Evolutionary conservation across 2,888 invertebrate species (phyloP).

Genomic region (Metopia argyrocephala): DNA sequence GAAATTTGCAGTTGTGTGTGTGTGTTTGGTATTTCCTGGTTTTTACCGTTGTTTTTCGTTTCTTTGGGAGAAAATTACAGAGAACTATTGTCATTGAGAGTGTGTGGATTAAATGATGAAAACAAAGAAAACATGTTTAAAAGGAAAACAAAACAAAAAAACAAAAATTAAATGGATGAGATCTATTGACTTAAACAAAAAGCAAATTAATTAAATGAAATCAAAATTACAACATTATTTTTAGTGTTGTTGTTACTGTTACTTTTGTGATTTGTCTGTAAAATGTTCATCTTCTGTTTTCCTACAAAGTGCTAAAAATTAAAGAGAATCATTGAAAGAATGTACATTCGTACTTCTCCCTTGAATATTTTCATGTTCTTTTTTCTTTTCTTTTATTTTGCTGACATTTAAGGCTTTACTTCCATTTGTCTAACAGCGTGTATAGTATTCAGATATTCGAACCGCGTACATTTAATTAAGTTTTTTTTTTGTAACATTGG

Average conservation of each 20-base stretch:
- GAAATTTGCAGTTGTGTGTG: not conserved
- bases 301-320: too few relatives aligned
- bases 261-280: not conserved
- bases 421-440: too few relatives aligned
- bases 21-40: not conserved
- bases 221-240: constrained; percentile 52
- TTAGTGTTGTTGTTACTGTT: not conserved
- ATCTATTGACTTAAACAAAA: constrained; percentile 31
- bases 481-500: constrained; percentile 35
- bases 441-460: constrained; percentile 22
- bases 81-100: not conserved
- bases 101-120: not conserved
- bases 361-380: too few relatives aligned
- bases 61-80: constrained; percentile 52
- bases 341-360: too few relatives aligned
- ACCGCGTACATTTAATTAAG: constrained; percentile 57
- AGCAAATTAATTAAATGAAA: constrained; percentile 64
- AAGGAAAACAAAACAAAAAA: constrained; percentile 26
- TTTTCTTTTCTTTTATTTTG: too few relatives aligned
- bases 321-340: too few relatives aligned
- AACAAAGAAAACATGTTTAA: not conserved
- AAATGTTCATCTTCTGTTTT: not conserved
- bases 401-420: too few relatives aligned
- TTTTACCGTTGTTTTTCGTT: not conserved
- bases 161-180: constrained; percentile 2